phyloP scores from a whole-genome alignment of 2,888 invertebrate species.

The Clanis bilineata region DNA sequence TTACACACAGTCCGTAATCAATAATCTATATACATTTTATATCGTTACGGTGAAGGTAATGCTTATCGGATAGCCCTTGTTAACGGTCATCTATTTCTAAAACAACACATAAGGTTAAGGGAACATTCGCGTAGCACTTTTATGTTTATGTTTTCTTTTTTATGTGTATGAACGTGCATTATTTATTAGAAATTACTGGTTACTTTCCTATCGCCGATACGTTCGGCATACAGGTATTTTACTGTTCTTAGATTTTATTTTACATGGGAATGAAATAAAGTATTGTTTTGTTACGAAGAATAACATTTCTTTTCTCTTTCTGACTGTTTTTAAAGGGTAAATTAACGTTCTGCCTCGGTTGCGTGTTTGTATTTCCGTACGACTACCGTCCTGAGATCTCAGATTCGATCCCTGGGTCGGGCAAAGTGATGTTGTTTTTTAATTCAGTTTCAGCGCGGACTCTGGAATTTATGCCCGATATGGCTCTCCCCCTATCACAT shows the following conservation, averaged over 20 bases:
- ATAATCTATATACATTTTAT: conserved; percentile 1
- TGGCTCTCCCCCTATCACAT: too few species aligned
- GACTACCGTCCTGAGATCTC: too few species aligned
- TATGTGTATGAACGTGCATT: not conserved
- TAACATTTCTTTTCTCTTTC: too few species aligned
- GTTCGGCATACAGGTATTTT: not conserved
- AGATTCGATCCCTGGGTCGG: too few species aligned
- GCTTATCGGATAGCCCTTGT: conserved; percentile 1
- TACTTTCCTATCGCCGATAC: not conserved
- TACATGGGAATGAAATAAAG: not conserved
- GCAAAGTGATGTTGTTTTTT: too few species aligned
- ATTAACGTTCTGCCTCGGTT: too few species aligned
- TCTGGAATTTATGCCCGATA: too few species aligned
- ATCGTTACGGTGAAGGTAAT: conserved; percentile 11
- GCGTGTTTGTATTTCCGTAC: too few species aligned
- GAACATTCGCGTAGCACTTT: not conserved
- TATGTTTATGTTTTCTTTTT: not conserved
- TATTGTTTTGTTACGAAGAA: not conserved
- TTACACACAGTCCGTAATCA: not conserved
- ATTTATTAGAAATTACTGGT: conserved; percentile 5
- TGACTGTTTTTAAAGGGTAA: too few species aligned
- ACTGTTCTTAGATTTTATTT: not conserved
- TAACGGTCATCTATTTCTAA: not conserved
- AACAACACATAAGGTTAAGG: not conserved
- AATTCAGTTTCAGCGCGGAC: too few species aligned